Conservation (phyloP, 2,888 invertebrate species). For the Tricholauxania praeusta region DNA sequence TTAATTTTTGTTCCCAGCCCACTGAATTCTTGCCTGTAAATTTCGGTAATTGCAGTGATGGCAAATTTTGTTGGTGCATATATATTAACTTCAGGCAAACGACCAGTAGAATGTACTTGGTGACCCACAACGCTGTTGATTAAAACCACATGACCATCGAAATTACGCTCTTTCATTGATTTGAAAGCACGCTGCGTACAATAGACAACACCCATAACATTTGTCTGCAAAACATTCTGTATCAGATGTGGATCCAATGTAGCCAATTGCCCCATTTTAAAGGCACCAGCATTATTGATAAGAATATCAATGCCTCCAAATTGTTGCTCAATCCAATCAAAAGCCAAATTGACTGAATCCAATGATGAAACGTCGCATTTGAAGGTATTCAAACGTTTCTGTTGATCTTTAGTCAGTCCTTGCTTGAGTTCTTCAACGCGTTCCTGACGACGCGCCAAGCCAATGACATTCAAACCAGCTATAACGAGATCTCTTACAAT, state of each 20-base stretch:
- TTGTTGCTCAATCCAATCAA: constrained; percentile 67
- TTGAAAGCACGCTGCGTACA: constrained; percentile 67
- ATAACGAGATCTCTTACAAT: constrained; percentile 67
- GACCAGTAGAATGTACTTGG: background rate
- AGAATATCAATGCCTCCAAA: constrained; percentile 71
- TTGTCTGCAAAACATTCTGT: constrained; percentile 61
- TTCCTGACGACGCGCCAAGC: constrained; percentile 67
- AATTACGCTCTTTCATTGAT: constrained; percentile 66
- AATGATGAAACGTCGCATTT: constrained; percentile 70
- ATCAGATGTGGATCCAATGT: constrained; percentile 48
- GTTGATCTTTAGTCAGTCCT: constrained; percentile 40
- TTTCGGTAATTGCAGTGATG: constrained; percentile 57
- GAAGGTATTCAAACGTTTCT: constrained; percentile 58
- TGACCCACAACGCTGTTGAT: constrained; percentile 63
- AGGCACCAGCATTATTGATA: constrained; percentile 69
- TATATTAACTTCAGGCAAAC: constrained; percentile 33
- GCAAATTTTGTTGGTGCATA: constrained; percentile 59
- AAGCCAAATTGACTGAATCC: constrained; percentile 69
- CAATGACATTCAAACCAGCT: constrained; percentile 71
- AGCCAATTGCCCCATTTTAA: constrained; percentile 18
- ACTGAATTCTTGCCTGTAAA: constrained; percentile 57
- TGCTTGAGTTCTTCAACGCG: constrained; percentile 50
- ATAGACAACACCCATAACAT: constrained; percentile 65
- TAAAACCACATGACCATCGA: constrained; percentile 67
- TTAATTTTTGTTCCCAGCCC: constrained; percentile 49